Evolutionary conservation across 2,797 vertebrate species (phyloP), one percentile per base, ranked within the genome.

Genomic region (Oreonectes daqikongensis): DNA sequence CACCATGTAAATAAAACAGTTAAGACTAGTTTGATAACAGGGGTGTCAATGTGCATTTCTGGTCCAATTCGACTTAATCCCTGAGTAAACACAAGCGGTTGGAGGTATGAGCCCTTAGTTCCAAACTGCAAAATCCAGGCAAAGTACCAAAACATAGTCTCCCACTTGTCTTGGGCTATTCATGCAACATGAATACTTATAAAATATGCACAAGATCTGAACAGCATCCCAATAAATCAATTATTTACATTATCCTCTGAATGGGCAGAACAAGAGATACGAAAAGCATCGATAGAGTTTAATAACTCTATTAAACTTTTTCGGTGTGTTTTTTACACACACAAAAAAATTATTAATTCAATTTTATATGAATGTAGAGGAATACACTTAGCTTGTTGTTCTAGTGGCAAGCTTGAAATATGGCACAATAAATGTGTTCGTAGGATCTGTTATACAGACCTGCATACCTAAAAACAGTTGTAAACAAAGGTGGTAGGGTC

Each of bases 131-230:
- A 64, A 69, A 55, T 66, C 53, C 44, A 15, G 46, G 40, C 66
- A 44, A 17, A 71, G 42, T 50, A 50, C 46, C 35, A 35, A n/a
- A 22, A 15, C 30, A 30, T 7, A 60, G 53, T 72, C 72, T 71
- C 42, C 32, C 60, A 40, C 69, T 77, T 35, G 63, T 68, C 69
- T 80, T 53, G 32, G 14, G 57, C 50, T 68, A 57, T 77, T 81
- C 79, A 74, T 42, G 38, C 72, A 48, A 77, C 61, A 48, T 42
- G 59, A 72, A 75, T 48, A 35, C 75, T 84, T 69, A 85, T 82
- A 76, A 85, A 84, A 83, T 83, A 82, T 84, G 79, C 67, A 82
- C 38, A 7, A 75, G 79, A 82, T 80, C 80, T 75, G 76, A 84
- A 83, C 52, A 82, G 69, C 69, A 78, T 81, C 83, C 78, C 28